Evolutionary conservation across 2,113 vertebrate genomes (phyloP).

Genomic region (Natator depressus): DNA sequence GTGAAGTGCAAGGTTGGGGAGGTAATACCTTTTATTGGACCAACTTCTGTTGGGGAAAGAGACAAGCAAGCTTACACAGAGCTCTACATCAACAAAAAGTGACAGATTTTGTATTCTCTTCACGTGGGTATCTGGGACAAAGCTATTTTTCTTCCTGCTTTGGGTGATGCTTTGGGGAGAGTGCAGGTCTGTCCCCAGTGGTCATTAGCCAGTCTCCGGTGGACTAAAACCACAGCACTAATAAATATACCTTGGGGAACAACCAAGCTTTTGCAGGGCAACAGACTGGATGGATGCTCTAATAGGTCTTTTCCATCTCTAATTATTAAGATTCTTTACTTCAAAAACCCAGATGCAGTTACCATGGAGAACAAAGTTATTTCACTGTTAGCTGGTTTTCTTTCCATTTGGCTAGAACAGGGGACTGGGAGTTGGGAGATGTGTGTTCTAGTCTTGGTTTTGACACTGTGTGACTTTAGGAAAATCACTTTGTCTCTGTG

Average conservation of each 20-base stretch:
- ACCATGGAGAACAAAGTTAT: not conserved
- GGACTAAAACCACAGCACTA: not conserved
- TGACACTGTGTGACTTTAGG: not conserved
- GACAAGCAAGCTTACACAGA: not conserved
- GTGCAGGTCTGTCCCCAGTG: not conserved
- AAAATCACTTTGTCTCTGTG: too few relatives aligned
- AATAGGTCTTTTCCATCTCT: not conserved
- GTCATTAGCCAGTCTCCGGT: not conserved
- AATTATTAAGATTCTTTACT: not conserved
- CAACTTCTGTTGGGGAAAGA: not conserved
- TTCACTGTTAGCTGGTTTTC: not conserved
- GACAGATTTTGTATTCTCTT: not conserved
- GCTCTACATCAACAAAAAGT: not conserved
- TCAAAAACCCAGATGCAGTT: not conserved
- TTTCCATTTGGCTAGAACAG: not conserved
- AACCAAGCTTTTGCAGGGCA: not conserved
- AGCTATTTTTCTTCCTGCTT: not conserved
- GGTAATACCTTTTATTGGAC: not conserved
- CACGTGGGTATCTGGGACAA: not conserved
- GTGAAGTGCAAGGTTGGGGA: not conserved
- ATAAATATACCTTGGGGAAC: not conserved
- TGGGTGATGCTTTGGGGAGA: not conserved
- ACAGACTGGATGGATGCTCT: not conserved
- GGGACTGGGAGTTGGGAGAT: not conserved
- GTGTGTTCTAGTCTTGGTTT: not conserved